These are phyloP conservation scores for Ailuropoda melanoleuca DNA, from an alignment of 2,113 vertebrate genomes.

Conservation along the genomic window DNA sequence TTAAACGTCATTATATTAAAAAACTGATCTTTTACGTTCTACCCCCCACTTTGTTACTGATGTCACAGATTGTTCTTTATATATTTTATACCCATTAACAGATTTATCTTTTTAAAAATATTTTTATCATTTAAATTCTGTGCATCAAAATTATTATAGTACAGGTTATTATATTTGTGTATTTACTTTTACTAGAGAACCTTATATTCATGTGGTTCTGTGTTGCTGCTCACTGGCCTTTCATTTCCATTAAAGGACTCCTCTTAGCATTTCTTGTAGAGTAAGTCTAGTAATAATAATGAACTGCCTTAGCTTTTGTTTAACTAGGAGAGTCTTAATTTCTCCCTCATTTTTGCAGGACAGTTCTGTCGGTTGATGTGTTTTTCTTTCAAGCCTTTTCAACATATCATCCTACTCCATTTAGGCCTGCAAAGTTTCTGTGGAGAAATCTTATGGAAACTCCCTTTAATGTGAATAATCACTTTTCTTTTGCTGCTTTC, in stretches of 20 bases:
- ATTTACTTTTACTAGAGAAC: neutral
- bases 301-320: neutral
- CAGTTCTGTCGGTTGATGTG: neutral
- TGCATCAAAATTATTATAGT: neutral
- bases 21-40: neutral
- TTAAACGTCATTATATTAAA: neutral
- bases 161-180: neutral
- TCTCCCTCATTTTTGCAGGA: neutral
- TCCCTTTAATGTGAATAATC: neutral
- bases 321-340: conserved; percentile 23
- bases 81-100: neutral
- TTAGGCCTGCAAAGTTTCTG: conserved; percentile 24
- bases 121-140: conserved; percentile 5
- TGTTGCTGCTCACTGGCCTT: neutral
- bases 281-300: neutral
- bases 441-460: neutral
- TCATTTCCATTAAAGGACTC: neutral
- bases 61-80: neutral
- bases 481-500: conserved; percentile 3
- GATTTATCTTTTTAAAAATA: neutral
- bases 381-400: conserved; percentile 11
- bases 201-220: neutral
- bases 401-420: neutral
- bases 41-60: neutral
- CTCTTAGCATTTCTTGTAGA: neutral